phyloP scores from a whole-genome alignment of 1,140 invertebrate species.

The Grapholita molesta region DNA sequence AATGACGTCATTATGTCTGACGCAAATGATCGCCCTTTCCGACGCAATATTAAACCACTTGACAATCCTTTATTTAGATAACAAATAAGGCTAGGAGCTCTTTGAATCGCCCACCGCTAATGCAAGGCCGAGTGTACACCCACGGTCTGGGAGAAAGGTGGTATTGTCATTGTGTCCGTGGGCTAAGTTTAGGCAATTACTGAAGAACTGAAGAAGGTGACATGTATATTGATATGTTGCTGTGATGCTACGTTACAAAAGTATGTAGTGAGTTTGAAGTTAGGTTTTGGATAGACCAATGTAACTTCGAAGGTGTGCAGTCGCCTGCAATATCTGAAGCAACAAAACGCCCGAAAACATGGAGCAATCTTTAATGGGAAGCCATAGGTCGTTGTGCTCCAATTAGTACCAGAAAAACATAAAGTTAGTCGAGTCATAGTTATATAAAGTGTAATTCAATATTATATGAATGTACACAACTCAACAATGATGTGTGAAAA shows the following conservation, averaged over 20 bases:
- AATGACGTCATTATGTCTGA: neutral
- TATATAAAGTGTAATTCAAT: no score
- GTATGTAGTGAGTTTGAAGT: no score
- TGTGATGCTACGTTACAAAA: neutral
- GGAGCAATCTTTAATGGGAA: no score
- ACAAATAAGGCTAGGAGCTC: neutral
- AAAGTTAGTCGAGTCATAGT: no score
- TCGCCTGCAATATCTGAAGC: no score
- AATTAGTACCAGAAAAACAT: no score
- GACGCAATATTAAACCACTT: neutral
- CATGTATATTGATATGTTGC: neutral
- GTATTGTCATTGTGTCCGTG: neutral
- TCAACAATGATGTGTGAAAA: no score
- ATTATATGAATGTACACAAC: no score
- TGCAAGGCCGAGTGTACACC: constrained; percentile 1
- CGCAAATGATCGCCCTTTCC: neutral
- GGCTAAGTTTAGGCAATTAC: neutral
- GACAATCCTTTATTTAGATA: neutral
- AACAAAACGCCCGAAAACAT: no score
- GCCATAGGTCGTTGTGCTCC: no score
- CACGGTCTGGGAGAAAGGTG: neutral
- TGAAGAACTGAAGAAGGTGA: neutral
- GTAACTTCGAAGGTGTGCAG: no score
- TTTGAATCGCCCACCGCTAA: neutral
- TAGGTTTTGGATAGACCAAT: no score